phyloP scores from a whole-genome alignment of 2,113 vertebrate species.

The Conger conger region DNA sequence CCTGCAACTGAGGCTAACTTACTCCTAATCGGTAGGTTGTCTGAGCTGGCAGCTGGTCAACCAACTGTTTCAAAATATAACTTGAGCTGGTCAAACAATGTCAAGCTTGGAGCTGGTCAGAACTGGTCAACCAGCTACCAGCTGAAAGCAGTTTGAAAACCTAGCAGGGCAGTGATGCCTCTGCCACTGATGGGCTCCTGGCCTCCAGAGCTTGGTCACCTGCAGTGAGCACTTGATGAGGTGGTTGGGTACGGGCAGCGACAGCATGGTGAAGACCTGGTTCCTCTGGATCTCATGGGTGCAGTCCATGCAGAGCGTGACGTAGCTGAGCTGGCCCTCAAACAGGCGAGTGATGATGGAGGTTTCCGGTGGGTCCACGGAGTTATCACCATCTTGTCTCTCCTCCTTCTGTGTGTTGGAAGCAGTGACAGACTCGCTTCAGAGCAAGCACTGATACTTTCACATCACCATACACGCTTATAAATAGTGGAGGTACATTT shows the following conservation, averaged over 20 bases:
- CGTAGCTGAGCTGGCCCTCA: constrained; percentile 75
- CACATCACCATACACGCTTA: too few species aligned
- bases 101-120: too few species aligned
- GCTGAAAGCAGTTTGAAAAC: too few species aligned
- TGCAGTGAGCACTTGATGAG: constrained; percentile 70
- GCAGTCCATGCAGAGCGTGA: constrained; percentile 71
- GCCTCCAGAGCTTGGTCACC: constrained; percentile 54
- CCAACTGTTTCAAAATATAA: too few species aligned
- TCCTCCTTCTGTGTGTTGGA: constrained; percentile 43
- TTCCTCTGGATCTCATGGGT: constrained; percentile 60
- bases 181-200: background rate
- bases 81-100: too few species aligned
- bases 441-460: background rate
- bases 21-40: too few species aligned
- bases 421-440: background rate
- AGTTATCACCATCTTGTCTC: constrained; percentile 40
- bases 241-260: constrained; percentile 74
- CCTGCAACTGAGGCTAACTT: background rate
- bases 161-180: background rate
- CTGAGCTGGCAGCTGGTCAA: too few species aligned
- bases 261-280: constrained; percentile 77
- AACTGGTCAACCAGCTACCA: too few species aligned
- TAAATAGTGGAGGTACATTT: too few species aligned
- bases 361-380: constrained; percentile 37
- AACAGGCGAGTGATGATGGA: constrained; percentile 78